Percentiles rank a stretch among this genome's conserved stretches.
Conservation (phyloP, 2,888 invertebrate species). For the Nudaria mundana region DNA sequence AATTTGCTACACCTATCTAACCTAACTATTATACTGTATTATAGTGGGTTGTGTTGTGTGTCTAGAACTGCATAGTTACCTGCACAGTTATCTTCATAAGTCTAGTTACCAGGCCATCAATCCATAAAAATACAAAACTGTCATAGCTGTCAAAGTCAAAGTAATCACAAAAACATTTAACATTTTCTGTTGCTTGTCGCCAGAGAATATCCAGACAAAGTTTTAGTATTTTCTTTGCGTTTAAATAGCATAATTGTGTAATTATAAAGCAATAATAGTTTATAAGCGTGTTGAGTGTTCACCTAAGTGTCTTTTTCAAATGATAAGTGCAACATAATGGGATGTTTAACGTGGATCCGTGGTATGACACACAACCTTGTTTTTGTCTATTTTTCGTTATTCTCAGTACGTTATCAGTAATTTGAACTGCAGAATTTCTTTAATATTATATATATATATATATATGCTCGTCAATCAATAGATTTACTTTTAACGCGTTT, state of each 20-base stretch:
- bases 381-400: conserved; percentile 25
- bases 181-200: no score
- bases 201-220: no score
- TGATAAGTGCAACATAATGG: conserved; percentile 59
- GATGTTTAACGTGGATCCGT: conserved; percentile 71
- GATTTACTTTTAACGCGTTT: background rate
- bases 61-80: no score
- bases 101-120: no score
- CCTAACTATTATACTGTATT: no score
- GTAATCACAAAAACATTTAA: no score
- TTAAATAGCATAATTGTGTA: conserved; percentile 9
- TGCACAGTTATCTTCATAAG: no score
- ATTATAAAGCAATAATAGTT: conserved; percentile 12
- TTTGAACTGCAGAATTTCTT: conserved; percentile 12
- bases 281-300: conserved; percentile 17
- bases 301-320: conserved; percentile 29
- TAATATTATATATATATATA: conserved; percentile 9
- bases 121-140: no score
- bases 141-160: conserved; percentile 8
- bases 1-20: no score
- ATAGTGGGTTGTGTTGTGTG: no score
- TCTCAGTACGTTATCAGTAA: conserved; percentile 16
- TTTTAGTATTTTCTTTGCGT: conserved; percentile 4
- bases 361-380: conserved; percentile 59
- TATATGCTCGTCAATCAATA: background rate